Conservation (phyloP, 2,113 vertebrate species). For the Chamaetylas fuelleborni region DNA sequence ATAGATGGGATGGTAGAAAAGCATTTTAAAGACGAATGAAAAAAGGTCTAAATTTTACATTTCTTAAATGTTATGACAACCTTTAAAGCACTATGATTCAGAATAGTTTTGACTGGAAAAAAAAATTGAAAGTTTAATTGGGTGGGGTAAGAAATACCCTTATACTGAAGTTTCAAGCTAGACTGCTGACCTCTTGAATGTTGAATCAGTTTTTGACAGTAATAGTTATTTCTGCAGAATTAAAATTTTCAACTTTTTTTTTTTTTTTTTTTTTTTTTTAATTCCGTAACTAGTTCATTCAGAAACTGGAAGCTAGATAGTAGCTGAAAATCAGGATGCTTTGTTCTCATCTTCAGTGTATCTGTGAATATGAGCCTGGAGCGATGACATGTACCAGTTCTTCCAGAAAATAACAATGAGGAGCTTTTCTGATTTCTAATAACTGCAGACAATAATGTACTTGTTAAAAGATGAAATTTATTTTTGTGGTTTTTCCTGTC, state of each 20-base stretch:
- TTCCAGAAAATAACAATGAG: background rate
- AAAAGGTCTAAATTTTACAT: background rate
- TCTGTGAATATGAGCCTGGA: background rate
- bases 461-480: background rate
- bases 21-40: background rate
- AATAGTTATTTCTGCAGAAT: background rate
- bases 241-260: background rate
- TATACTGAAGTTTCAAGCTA: background rate
- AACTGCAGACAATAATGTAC: background rate
- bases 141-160: background rate
- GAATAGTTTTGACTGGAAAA: background rate
- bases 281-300: background rate
- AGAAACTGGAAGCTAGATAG: background rate
- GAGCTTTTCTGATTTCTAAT: background rate
- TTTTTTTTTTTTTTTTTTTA: background rate
- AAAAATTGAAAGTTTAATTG: background rate
- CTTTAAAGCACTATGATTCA: background rate
- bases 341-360: background rate
- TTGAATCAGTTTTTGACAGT: background rate
- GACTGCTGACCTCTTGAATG: background rate
- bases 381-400: rapidly evolving
- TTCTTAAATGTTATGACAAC: background rate
- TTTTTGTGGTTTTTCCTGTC: background rate
- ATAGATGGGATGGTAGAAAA: background rate
- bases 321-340: background rate